Conservation (phyloP, 2,797 vertebrate species). For the Notamacropus eugenii region DNA sequence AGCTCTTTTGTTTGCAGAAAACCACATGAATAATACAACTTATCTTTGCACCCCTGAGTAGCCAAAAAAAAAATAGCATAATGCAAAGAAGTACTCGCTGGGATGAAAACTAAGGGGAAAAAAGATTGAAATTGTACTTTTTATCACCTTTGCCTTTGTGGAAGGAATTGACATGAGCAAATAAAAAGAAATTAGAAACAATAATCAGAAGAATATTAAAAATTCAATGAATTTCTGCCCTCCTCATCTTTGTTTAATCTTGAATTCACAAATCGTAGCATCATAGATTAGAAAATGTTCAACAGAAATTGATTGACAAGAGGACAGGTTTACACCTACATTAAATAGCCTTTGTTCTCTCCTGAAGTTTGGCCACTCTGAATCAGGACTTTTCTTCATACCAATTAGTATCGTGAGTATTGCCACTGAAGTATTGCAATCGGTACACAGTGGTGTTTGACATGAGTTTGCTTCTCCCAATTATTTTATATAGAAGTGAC, state of each 20-base stretch:
- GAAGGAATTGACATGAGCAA: not conserved
- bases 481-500: constrained; percentile 9
- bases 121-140: not conserved
- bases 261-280: not conserved
- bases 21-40: not conserved
- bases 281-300: not conserved
- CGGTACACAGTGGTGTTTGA: not conserved
- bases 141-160: not conserved
- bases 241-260: not conserved
- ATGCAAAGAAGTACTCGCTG: not conserved
- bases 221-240: not conserved
- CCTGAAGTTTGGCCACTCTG: not conserved
- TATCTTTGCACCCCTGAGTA: not conserved
- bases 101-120: not conserved
- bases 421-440: not conserved
- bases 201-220: not conserved
- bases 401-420: not conserved
- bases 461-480: not conserved
- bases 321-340: not conserved
- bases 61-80: not conserved
- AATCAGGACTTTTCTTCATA: not conserved
- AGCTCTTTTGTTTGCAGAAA: not conserved
- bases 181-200: not conserved
- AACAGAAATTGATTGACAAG: not conserved
- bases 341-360: not conserved